Conservation (phyloP, 2,797 vertebrate species). For the Cossypha niveicapilla region DNA sequence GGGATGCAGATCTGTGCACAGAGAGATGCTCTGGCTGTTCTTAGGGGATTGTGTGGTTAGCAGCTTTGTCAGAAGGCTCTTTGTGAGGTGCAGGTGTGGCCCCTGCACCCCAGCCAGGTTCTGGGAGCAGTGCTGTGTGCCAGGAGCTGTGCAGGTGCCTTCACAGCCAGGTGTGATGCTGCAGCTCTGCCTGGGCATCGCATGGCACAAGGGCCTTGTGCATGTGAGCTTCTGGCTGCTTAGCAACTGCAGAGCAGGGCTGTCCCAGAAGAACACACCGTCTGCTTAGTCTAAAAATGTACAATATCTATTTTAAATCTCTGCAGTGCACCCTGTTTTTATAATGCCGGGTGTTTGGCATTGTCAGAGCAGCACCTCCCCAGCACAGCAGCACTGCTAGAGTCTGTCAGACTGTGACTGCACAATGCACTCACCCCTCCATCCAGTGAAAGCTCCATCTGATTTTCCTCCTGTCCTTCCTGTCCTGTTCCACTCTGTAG, state of each 20-base stretch:
- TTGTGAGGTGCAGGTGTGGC: not conserved
- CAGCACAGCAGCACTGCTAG: not conserved
- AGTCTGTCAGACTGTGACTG: not conserved
- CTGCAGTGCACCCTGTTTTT: not conserved
- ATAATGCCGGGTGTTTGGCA: not conserved
- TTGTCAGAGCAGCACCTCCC: not conserved
- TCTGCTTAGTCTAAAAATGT: slow-evolving; percentile 15
- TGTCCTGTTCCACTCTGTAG: not conserved
- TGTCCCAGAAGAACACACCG: not conserved
- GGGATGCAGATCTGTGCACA: rapidly evolving
- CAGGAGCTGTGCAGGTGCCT: not conserved
- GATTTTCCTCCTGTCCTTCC: not conserved
- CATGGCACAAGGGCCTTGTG: not conserved
- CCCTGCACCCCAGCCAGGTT: not conserved
- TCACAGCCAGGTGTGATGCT: not conserved
- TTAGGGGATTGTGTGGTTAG: not conserved
- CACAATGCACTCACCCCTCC: not conserved
- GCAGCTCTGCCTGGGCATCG: rapidly evolving
- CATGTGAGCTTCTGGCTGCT: not conserved
- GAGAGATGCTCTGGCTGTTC: not conserved
- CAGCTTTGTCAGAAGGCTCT: not conserved
- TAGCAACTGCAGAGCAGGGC: not conserved
- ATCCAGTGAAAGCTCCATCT: not conserved
- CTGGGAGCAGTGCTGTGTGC: not conserved
- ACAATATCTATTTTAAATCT: not conserved